These are phyloP conservation scores for Electrophaes corylata DNA, from an alignment of 2,888 invertebrate species.

Conservation along the genomic window DNA sequence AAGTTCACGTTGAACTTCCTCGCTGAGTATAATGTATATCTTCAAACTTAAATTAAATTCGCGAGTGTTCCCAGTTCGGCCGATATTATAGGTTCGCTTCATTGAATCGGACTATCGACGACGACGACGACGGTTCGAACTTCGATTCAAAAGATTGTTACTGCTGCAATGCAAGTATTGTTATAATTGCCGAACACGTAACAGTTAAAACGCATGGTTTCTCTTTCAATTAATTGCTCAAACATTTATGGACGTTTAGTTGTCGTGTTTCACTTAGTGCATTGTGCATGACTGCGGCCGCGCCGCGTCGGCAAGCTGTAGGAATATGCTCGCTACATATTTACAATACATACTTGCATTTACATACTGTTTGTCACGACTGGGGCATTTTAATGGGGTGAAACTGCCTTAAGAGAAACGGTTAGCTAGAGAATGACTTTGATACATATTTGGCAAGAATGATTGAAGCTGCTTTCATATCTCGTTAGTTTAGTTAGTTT, in stretches of 20 bases:
- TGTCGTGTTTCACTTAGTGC: conserved; percentile 31
- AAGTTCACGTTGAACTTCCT: no score
- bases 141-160: conserved; percentile 35
- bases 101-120: conserved; percentile 23
- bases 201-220: conserved; percentile 52
- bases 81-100: conserved; percentile 27
- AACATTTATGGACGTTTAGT: conserved; percentile 50
- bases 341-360: conserved; percentile 36
- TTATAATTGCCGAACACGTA: conserved; percentile 36
- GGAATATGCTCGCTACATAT: conserved; percentile 39
- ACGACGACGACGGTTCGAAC: conserved; percentile 11
- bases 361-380: conserved; percentile 48
- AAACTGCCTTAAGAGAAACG: conserved; percentile 5
- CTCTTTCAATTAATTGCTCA: conserved; percentile 56
- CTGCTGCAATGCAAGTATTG: conserved; percentile 10
- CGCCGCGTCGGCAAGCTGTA: conserved; percentile 7
- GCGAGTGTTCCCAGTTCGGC: conserved; percentile 6
- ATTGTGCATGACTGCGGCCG: conserved; percentile 49
- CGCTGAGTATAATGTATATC: no score
- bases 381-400: conserved; percentile 44
- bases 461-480: conserved; percentile 14
- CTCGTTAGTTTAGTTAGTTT: conserved; percentile 15
- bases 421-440: neutral
- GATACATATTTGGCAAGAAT: conserved; percentile 10
- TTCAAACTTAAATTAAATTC: conserved; percentile 16